Evolutionary conservation across 1,140 invertebrate genomes (phyloP), one percentile per base, ranked within the genome.

Genomic region (Drosophila pectinifera): DNA sequence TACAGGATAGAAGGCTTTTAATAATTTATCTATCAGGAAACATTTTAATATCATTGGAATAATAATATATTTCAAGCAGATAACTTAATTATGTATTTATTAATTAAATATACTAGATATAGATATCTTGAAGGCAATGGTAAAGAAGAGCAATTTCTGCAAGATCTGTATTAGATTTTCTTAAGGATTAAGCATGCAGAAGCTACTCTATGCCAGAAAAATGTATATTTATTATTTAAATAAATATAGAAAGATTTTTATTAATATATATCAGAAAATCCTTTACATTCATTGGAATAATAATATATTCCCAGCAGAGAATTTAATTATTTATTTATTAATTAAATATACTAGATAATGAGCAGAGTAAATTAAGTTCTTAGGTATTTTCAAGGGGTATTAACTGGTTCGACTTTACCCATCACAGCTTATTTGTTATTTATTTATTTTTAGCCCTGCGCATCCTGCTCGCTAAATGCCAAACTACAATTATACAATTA

Each of bases 401-500:
- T 11, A 2, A 1, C 4, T 13, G 11, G 0, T 28, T 69, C 64
- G 64, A 34, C 16, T 13, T 8, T n/a, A n/a, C n/a, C n/a, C n/a
- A n/a, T n/a, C n/a, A n/a, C n/a, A n/a, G n/a, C 4, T 1, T 6
- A 3, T 5, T 46, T 42, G 31, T 39, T 26, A 39, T 41, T 20
- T 38, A 57, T 73, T 67, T 86, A 81, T 78, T 85, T 77, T 70
- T 59, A 61, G 64, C 46, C n/a, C 34, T 22, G 39, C 51, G 8
- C 64, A 70, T 69, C 67, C 64, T 46, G 64, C 41, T 69, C 34
- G 18, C 41, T 70, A 86, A 85, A 85, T 86, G 82, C 78, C 81
- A 85, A 73, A 49, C 73, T 68, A 46, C 59, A 80, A 73, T 73
- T 86, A 78, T 63, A 63, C 46, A 74, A 85, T 78, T 86, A 82